Conservation (phyloP, 1,140 invertebrate genomes). For the Metopolophium dirhodum region DNA sequence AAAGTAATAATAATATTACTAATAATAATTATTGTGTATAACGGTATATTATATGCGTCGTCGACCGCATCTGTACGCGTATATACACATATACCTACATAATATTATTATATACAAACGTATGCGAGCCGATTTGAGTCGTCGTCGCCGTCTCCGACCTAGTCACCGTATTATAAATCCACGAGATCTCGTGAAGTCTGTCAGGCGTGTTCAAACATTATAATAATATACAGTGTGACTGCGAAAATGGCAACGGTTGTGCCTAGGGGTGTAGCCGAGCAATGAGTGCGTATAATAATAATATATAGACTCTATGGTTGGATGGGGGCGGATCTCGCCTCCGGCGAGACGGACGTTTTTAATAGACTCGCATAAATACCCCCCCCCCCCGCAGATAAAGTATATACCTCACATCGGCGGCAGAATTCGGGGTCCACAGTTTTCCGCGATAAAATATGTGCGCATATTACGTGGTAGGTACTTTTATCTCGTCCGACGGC, state of each 20-base stretch:
- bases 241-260: not conserved
- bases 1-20: no score
- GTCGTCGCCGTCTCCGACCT: not conserved
- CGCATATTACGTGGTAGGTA: not conserved
- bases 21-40: no score
- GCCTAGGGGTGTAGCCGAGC: not conserved
- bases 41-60: no score
- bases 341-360: slow-evolving; percentile 19
- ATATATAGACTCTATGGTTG: no score
- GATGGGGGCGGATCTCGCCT: not conserved
- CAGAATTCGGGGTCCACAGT: not conserved
- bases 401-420: not conserved
- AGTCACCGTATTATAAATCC: not conserved
- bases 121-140: not conserved
- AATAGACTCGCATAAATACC: slow-evolving; percentile 43
- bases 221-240: not conserved
- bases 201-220: not conserved
- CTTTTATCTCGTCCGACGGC: slow-evolving; percentile 25
- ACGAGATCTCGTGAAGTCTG: not conserved
- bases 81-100: not conserved
- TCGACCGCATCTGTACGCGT: not conserved
- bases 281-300: not conserved
- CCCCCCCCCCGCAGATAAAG: not conserved
- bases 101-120: no score
- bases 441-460: not conserved